phyloP scores from a whole-genome alignment of 2,113 vertebrate genomes.

The Apodemus sylvaticus region DNA sequence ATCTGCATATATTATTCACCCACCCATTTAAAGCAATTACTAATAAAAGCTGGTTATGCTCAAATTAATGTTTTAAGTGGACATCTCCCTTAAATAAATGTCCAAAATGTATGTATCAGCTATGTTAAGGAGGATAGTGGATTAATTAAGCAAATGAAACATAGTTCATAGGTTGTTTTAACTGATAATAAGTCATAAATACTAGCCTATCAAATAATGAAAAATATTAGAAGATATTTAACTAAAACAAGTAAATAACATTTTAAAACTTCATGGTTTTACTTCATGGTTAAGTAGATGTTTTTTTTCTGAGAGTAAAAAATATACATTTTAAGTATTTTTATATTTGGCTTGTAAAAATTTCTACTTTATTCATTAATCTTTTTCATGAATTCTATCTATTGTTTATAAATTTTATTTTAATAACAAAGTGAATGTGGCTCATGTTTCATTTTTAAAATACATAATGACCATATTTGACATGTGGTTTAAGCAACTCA shows the following conservation, averaged over 20 bases:
- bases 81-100: neutral
- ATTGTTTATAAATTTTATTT: neutral
- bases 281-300: neutral
- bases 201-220: neutral
- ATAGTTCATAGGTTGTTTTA: neutral
- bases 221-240: neutral
- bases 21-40: neutral
- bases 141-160: conserved; percentile 29
- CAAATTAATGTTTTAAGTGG: conserved; percentile 2
- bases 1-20: neutral
- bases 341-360: neutral
- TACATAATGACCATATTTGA: neutral
- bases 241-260: neutral
- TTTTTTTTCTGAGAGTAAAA: conserved; percentile 7
- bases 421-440: neutral
- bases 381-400: neutral
- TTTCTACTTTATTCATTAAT: neutral
- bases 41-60: neutral
- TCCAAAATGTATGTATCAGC: neutral
- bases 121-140: neutral
- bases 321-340: neutral
- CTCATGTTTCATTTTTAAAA: neutral
- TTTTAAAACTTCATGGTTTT: too few relatives aligned
- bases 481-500: neutral
- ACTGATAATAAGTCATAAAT: conserved; percentile 29